Evolutionary conservation across 1,140 invertebrate species (phyloP).

Genomic region (Drosophila asahinai): DNA sequence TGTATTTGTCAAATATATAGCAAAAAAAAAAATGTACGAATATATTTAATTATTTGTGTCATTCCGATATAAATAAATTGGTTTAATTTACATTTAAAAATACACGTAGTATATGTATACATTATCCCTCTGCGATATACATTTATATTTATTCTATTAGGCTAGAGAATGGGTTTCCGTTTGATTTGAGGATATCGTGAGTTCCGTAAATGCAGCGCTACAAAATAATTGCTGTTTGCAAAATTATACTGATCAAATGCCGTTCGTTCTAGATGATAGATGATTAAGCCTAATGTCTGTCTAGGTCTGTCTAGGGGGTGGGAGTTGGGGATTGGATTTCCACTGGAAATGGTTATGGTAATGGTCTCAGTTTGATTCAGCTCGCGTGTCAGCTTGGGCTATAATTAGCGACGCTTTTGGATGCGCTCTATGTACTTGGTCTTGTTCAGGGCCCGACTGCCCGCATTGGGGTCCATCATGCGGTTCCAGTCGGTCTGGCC

Average conservation of each 20-base stretch:
- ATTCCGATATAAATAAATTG: constrained; percentile 2
- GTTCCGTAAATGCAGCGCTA: constrained; percentile 18
- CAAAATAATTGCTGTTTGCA: constrained; percentile 9
- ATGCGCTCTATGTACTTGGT: constrained; percentile 95
- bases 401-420: constrained; percentile 58
- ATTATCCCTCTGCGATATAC: neutral
- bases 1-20: constrained; percentile 24
- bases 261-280: constrained; percentile 1
- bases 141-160: constrained; percentile 1
- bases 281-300: constrained; percentile 27
- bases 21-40: neutral
- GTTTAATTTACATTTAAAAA: constrained; percentile 30
- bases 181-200: neutral
- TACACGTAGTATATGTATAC: neutral
- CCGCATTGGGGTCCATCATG: constrained; percentile 96
- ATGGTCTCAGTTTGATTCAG: constrained; percentile 9
- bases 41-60: neutral
- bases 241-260: constrained; percentile 29
- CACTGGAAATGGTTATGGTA: constrained; percentile 10
- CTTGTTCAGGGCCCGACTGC: constrained; percentile 94
- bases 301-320: neutral
- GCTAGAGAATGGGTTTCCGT: constrained; percentile 2
- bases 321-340: neutral
- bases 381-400: constrained; percentile 9
- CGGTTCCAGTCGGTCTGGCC: constrained; percentile 97